Conservation (phyloP, 2,888 invertebrate genomes). For the Drosophila parthenogenetica region DNA sequence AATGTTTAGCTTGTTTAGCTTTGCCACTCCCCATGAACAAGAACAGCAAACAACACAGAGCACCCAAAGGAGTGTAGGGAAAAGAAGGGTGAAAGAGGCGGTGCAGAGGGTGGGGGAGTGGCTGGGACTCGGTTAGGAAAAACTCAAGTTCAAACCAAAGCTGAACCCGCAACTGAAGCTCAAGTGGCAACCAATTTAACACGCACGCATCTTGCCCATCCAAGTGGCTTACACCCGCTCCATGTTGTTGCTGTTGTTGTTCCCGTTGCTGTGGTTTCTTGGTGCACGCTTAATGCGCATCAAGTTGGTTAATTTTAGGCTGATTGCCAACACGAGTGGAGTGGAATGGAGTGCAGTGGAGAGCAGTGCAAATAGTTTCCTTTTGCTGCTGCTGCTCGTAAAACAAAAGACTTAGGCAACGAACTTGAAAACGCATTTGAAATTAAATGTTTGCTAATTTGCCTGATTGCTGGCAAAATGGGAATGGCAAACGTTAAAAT, state of each 20-base stretch:
- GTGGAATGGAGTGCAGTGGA: slow-evolving; percentile 6
- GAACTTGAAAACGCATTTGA: slow-evolving; percentile 71
- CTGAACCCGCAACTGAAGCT: slow-evolving; percentile 23
- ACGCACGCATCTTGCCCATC: slow-evolving; percentile 50
- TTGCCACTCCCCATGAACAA: slow-evolving; percentile 42
- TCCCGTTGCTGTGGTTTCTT: slow-evolving; percentile 7
- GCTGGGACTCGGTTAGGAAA: neutral
- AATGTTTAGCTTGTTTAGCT: slow-evolving; percentile 44
- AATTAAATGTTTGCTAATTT: slow-evolving; percentile 76
- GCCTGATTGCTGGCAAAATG: slow-evolving; percentile 64
- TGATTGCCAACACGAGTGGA: slow-evolving; percentile 69
- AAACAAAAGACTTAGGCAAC: slow-evolving; percentile 74
- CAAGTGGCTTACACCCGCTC: slow-evolving; percentile 51
- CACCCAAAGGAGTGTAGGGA: neutral
- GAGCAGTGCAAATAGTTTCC: slow-evolving; percentile 54
- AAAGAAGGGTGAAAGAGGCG: neutral
- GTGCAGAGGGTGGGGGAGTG: neutral
- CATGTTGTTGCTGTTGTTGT: slow-evolving; percentile 1
- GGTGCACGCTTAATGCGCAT: slow-evolving; percentile 64
- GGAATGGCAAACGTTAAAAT: slow-evolving; percentile 4
- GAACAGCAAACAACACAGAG: slow-evolving; percentile 4
- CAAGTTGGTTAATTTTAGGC: slow-evolving; percentile 75
- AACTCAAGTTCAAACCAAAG: slow-evolving; percentile 12
- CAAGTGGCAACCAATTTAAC: slow-evolving; percentile 53
- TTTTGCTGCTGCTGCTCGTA: slow-evolving; percentile 14